Percentiles rank a stretch among this genome's conserved stretches.
Evolutionary conservation across 2,888 invertebrate species (phyloP).

Genomic region (Stenodema calcarata): DNA sequence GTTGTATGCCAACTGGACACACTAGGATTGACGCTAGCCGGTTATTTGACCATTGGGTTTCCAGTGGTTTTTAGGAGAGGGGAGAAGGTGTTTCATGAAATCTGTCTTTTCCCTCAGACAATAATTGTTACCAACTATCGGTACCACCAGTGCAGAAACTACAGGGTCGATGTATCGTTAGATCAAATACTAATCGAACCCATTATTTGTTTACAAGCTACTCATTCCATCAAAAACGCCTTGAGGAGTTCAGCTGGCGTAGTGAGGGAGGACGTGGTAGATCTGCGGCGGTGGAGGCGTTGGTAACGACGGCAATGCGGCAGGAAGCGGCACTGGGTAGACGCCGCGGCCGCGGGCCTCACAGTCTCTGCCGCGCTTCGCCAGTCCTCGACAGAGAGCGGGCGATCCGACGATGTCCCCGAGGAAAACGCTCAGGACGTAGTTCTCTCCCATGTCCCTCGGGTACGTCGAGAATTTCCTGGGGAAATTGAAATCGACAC

Average conservation of each 20-base stretch:
- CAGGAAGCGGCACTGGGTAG: not conserved
- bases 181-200: too few species aligned
- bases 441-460: conserved; percentile 77
- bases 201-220: too few species aligned
- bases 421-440: conserved; percentile 82
- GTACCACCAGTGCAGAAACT: too few species aligned
- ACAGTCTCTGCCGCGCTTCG: conserved; percentile 71
- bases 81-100: too few species aligned
- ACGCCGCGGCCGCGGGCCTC: conserved; percentile 55
- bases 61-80: too few species aligned
- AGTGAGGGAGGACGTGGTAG: not conserved
- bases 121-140: too few species aligned
- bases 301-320: not conserved
- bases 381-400: conserved; percentile 79
- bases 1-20: too few species aligned
- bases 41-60: too few species aligned
- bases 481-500: conserved; percentile 57
- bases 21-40: too few species aligned
- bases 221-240: too few species aligned
- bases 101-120: too few species aligned
- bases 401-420: conserved; percentile 85
- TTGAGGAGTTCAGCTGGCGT: not conserved
- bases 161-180: too few species aligned
- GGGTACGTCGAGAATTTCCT: conserved; percentile 81
- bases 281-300: not conserved